Percentiles rank a stretch among this genome's conserved stretches.
phyloP scores from a whole-genome alignment of 2,888 invertebrate genomes.

The Agrilus cyanescens region DNA sequence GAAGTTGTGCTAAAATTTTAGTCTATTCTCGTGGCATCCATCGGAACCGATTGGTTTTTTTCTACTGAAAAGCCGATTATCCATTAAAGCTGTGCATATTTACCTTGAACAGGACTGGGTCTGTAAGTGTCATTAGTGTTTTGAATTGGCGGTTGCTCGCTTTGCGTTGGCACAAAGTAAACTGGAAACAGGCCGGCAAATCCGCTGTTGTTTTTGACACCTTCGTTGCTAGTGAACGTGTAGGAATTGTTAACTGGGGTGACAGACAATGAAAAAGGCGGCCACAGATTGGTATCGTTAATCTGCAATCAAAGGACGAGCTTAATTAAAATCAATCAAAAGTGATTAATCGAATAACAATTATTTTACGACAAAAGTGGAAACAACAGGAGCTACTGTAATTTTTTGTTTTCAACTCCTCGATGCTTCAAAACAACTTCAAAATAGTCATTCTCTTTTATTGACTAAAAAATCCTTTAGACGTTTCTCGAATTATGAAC shows the following conservation, averaged over 20 bases:
- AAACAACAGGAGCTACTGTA: too few relatives aligned
- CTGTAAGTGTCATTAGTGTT: conserved; percentile 21
- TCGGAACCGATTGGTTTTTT: conserved; percentile 1
- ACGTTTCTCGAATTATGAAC: too few relatives aligned
- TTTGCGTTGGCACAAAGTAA: conserved; percentile 44
- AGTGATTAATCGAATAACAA: not conserved
- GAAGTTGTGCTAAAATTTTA: too few relatives aligned
- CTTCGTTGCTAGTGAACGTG: conserved; percentile 23
- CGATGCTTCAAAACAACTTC: too few relatives aligned
- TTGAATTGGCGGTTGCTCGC: conserved; percentile 24
- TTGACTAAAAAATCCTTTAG: too few relatives aligned
- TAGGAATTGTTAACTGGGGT: conserved; percentile 31
- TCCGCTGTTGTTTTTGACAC: conserved; percentile 24
- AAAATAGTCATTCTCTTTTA: too few relatives aligned
- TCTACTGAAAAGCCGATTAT: conserved; percentile 3
- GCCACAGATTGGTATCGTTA: conserved; percentile 44
- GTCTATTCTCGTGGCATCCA: too few relatives aligned
- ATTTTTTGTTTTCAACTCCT: too few relatives aligned
- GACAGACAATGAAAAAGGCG: conserved; percentile 44
- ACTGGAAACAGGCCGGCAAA: conserved; percentile 40
- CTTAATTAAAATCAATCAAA: too few relatives aligned
- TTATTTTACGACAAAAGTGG: not conserved
- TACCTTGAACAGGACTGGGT: not conserved
- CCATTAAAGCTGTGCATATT: not conserved
- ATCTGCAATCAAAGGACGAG: conserved; percentile 16